These are phyloP conservation scores for Leucophenga maculata DNA, from an alignment of 2,888 invertebrate genomes.

Conservation along the genomic window DNA sequence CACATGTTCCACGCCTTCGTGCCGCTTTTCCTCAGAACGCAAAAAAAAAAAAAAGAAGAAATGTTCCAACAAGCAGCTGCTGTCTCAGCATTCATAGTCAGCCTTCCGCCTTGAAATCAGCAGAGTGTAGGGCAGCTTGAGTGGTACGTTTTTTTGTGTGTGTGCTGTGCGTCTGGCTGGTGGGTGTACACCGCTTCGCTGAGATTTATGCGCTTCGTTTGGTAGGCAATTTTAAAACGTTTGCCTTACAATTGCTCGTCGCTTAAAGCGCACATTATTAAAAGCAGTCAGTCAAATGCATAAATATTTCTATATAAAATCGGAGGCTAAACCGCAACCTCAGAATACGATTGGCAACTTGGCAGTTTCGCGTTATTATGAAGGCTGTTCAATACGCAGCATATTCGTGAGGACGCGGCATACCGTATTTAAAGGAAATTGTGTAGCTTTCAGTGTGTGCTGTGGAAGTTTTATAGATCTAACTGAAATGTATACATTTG, in stretches of 20 bases:
- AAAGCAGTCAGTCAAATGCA: not conserved
- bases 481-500: too few species aligned
- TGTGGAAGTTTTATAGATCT: too few species aligned
- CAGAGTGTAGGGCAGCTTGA: not conserved
- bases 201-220: constrained; percentile 56
- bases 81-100: not conserved
- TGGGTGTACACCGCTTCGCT: constrained; percentile 39
- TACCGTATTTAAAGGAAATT: too few species aligned
- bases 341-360: constrained; percentile 56
- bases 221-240: constrained; percentile 50
- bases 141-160: not conserved
- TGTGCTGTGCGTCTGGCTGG: not conserved
- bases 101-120: not conserved
- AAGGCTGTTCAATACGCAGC: too few species aligned
- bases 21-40: not conserved
- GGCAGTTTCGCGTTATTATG: constrained; percentile 28
- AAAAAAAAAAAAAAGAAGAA: too few species aligned
- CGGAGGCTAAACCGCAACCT: constrained; percentile 31
- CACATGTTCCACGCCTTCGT: not conserved
- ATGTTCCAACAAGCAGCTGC: constrained; percentile 12
- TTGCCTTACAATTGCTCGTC: not conserved
- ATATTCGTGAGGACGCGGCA: too few species aligned
- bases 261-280: not conserved
- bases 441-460: too few species aligned
- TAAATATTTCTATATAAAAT: not conserved